phyloP scores from a whole-genome alignment of 2,888 invertebrate species.

The Nomada ferruginata region DNA sequence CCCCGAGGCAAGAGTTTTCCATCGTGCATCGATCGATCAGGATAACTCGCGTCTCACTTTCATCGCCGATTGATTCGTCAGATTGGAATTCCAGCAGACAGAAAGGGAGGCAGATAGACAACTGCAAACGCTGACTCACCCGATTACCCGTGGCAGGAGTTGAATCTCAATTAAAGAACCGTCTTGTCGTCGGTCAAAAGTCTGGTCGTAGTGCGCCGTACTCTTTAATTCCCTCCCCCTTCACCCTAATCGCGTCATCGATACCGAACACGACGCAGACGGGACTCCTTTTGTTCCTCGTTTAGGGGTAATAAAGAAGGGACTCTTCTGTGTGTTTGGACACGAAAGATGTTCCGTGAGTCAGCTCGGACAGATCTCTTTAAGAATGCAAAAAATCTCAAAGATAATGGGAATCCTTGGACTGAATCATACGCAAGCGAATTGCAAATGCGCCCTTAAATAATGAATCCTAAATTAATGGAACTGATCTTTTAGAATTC shows the following conservation, averaged over 20 bases:
- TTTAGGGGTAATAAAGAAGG: not conserved
- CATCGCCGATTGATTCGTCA: constrained; percentile 51
- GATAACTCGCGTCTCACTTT: constrained; percentile 36
- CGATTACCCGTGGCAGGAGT: constrained; percentile 57
- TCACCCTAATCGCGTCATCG: not conserved
- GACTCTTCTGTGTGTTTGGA: too few relatives aligned
- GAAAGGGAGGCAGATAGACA: constrained; percentile 51
- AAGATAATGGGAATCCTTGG: too few relatives aligned
- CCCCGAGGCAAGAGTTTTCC: not conserved
- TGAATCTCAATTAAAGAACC: constrained; percentile 62
- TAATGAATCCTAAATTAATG: too few relatives aligned
- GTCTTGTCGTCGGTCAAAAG: constrained; percentile 57
- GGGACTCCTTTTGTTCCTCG: not conserved
- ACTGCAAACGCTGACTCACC: constrained; percentile 55
- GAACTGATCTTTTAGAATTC: too few relatives aligned
- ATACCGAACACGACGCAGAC: not conserved
- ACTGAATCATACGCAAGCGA: too few relatives aligned
- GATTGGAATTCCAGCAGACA: constrained; percentile 55
- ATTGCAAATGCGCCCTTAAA: too few relatives aligned
- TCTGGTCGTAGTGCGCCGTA: constrained; percentile 23
- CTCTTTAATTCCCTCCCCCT: constrained; percentile 29
- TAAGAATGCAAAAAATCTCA: too few relatives aligned
- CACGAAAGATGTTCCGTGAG: too few relatives aligned
- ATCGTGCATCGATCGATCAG: constrained; percentile 28
- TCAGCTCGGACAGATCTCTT: too few relatives aligned